Evolutionary conservation across 2,113 vertebrate genomes (phyloP).

Genomic region (Holacanthus passer): DNA sequence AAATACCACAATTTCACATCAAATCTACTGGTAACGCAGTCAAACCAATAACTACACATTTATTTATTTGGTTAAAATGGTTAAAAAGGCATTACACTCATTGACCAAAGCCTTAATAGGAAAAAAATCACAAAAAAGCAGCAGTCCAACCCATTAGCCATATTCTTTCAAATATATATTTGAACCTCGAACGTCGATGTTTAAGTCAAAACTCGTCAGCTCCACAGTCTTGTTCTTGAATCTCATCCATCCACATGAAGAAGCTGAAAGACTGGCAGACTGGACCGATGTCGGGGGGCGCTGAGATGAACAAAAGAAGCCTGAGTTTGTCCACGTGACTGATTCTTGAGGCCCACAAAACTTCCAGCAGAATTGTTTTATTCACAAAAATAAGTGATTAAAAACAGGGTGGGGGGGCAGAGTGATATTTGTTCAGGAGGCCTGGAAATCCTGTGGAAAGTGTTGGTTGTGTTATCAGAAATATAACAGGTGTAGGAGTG

Average conservation of each 20-base stretch:
- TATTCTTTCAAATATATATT: conserved; percentile 64
- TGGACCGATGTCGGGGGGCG: conserved; percentile 20
- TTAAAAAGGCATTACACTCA: conserved; percentile 83
- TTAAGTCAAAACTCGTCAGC: conserved; percentile 15
- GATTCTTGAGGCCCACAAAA: not conserved
- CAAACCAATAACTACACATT: conserved; percentile 76
- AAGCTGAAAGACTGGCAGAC: conserved; percentile 36
- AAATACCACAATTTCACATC: conserved; percentile 22
- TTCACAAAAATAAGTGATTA: conserved; percentile 34
- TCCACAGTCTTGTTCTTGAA: conserved; percentile 30
- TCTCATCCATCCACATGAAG: conserved; percentile 46
- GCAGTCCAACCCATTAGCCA: conserved; percentile 72
- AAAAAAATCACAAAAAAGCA: conserved; percentile 76
- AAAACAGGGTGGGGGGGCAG: conserved; percentile 8
- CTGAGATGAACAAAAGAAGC: conserved; percentile 50
- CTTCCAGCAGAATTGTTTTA: conserved; percentile 21
- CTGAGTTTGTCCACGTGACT: conserved; percentile 48
- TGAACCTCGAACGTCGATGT: conserved; percentile 24
- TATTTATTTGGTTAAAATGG: conserved; percentile 77
- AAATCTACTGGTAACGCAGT: conserved; percentile 56
- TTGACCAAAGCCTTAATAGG: conserved; percentile 77
- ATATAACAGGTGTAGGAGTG: conserved; percentile 10
- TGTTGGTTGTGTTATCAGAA: conserved; percentile 1
- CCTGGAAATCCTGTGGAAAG: not conserved
- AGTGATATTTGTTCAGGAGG: not conserved